Evolutionary conservation across 2,797 vertebrate genomes (phyloP).

Genomic region (Pantherophis alleghaniensis): DNA sequence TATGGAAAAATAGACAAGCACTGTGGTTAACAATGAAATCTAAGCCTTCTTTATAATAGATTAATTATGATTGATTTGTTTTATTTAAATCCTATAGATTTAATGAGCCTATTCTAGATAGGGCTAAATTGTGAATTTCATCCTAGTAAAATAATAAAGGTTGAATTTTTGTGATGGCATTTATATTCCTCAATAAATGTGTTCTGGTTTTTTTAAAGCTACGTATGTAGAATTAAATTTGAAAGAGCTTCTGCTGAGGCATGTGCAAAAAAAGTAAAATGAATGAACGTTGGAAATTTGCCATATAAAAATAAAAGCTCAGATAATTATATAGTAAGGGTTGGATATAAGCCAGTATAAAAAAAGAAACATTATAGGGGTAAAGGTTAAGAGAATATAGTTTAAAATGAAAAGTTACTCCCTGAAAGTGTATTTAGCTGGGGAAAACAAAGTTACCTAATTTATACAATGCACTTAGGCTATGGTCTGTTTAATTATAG

Average conservation of each 20-base stretch:
- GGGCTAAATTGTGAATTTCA: neutral
- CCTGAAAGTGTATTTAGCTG: neutral
- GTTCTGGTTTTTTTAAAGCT: neutral
- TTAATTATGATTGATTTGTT: neutral
- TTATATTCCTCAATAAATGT: neutral
- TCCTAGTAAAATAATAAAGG: neutral
- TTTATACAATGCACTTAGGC: neutral
- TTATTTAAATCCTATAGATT: neutral
- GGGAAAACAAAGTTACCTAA: neutral
- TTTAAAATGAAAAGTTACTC: neutral
- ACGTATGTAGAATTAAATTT: neutral
- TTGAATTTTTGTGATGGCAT: neutral
- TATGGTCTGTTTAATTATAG: neutral
- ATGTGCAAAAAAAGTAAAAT: neutral
- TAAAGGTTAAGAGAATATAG: neutral
- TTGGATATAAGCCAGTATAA: neutral
- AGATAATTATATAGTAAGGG: neutral
- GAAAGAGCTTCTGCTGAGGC: neutral
- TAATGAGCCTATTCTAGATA: neutral
- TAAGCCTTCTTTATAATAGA: neutral
- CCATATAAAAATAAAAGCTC: neutral
- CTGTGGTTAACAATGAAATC: neutral
- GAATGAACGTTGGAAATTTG: neutral
- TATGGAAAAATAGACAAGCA: neutral
- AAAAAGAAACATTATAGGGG: neutral